A percentile compares a stretch with the other conserved stretches of the same genome.
phyloP scores from a whole-genome alignment of 2,797 vertebrate genomes.

The Tamandua tetradactyla region DNA sequence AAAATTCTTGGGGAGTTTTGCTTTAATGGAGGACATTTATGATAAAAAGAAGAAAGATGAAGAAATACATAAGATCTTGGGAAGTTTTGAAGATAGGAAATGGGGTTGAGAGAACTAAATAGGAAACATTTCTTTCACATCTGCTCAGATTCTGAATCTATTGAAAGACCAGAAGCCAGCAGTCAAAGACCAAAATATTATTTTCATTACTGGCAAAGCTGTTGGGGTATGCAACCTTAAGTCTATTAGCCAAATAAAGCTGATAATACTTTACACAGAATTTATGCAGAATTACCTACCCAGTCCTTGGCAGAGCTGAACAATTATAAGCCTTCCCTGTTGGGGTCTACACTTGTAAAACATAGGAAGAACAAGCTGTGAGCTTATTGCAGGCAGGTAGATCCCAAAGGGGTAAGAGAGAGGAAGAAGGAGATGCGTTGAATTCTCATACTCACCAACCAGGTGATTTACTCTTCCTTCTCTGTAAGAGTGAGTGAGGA shows the following conservation, averaged over 20 bases:
- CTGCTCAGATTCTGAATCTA: background rate
- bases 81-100: background rate
- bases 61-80: background rate
- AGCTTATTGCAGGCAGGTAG: background rate
- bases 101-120: background rate
- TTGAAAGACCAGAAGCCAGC: background rate
- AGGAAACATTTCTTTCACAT: background rate
- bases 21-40: background rate
- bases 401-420: background rate
- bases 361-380: background rate
- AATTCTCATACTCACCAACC: background rate
- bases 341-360: background rate
- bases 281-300: background rate
- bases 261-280: conserved; percentile 9
- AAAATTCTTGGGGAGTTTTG: background rate
- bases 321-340: background rate
- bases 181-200: background rate
- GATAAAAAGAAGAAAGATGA: background rate
- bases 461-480: background rate
- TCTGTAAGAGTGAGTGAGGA: background rate
- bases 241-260: background rate
- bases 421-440: background rate
- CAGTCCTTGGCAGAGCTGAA: background rate
- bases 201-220: background rate
- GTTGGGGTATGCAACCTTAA: background rate